Evolutionary conservation across 2,888 invertebrate species (phyloP), one percentile per base, ranked within the genome.

Genomic region (Cyclophora albipunctata): DNA sequence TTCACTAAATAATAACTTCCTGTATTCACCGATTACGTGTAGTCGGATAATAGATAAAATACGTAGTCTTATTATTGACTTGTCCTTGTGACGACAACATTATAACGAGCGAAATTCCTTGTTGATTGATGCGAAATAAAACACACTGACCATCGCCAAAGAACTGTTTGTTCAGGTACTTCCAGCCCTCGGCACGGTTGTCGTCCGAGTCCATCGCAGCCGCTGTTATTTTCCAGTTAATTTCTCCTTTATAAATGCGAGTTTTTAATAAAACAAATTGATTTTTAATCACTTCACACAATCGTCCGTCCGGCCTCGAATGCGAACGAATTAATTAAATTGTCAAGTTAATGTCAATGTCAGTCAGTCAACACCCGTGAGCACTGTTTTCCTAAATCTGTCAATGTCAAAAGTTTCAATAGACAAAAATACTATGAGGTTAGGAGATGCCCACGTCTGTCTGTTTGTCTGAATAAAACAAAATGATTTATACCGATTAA

Each of bases 111-210:
- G 47, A 66, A 67, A 66, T 67, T 67, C 54, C 58, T 53, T 51
- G 52, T 60, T 53, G 58, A 57, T 66, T 64, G 56, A 58, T 50
- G 57, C 57, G 48, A 62, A 64, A 55, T 63, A 54, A 47, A 52
- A 59, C 58, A 59, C 65, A 85, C 86, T 64, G 63, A 88, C 88
- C 88, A 65, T 88, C 88, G 47, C 88, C 88, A 59, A 88, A 88
- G 73, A 78, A 88, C 63, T 88, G 88, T 70, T 88, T 88, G 63
- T 88, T 88, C 55, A 88, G 74, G 70, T 82, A 88, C 63, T 88
- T 88, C 88, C 88, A 88, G 59, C 88, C 88, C 62, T 88, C 88
- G 2, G 80, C 87, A 43, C 88, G 85, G 37, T 85, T 84, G 50
- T 84, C 86, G 48, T 82, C 85, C 33, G 73, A 59, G 52, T 78